Evolutionary conservation across 2,797 vertebrate genomes (phyloP), one percentile per base, ranked within the genome.

Genomic region (Xyrichtys novacula): DNA sequence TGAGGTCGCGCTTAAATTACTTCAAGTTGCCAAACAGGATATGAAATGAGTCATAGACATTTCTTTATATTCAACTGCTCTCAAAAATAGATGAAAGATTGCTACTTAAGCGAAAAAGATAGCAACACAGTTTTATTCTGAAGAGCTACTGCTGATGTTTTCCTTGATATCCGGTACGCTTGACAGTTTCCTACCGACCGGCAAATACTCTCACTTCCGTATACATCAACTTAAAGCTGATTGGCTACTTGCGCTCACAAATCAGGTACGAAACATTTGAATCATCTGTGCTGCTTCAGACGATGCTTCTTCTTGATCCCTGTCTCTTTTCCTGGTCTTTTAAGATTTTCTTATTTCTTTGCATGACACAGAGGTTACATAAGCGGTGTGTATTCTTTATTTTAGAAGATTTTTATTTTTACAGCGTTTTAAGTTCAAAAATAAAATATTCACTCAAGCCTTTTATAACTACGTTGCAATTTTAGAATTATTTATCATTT

Each of bases 151-250:
- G 1, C 0, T 4, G 0, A 3, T 25, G 1, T 1, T 23, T 65
- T 68, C 40, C 50, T 50, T 42, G 4, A 22, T 20, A 3, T 16
- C 19, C 7, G 2, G 46, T 53, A 0, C 6, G 2, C 10, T 62
- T 61, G 12, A 17, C 19, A 4, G 22, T 31, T 80, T 76, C 72
- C 49, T 60, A 65, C 46, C 26, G 36, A 6, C 56, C 36, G 22
- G 64, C 47, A 8, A 36, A 38, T 8, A 10, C 3, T 62, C 14
- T 61, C 56, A 76, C 65, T 91, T 91, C 90, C 87, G 88, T 65
- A 76, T 78, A 40, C 85, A 84, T 78, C 53, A 11, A 6, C 78
- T 76, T 29, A 57, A 29, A 47, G 47, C 53, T 83, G 78, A 75
- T 85, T 76, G 77, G 81, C 28, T 62, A 0, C 6, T 22, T 16